Evolutionary conservation across 2,113 vertebrate genomes (phyloP).

Genomic region (Orycteropus afer): DNA sequence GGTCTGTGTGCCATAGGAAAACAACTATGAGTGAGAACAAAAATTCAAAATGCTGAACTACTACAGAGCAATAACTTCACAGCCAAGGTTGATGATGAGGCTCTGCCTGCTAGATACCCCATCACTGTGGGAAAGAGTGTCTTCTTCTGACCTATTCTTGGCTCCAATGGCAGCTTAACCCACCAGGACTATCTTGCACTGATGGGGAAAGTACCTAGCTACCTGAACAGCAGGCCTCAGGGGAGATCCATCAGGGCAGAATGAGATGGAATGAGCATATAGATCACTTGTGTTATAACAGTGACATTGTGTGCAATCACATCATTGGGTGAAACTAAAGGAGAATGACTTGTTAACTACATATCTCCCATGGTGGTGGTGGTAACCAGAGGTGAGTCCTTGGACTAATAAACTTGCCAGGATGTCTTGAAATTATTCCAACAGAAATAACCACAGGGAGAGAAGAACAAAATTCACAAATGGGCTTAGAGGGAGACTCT

Average conservation of each 20-base stretch:
- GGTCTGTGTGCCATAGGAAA: background rate
- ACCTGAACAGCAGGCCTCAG: no score
- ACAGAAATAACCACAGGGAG: background rate
- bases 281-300: background rate
- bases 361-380: no score
- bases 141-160: background rate
- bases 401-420: background rate
- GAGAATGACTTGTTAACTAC: accelerated
- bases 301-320: background rate
- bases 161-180: background rate
- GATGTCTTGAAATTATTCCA: background rate
- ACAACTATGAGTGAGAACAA: background rate
- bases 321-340: background rate
- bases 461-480: background rate
- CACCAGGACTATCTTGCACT: no score
- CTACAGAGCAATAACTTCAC: background rate
- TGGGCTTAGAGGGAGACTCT: background rate
- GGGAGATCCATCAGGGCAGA: background rate
- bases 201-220: background rate
- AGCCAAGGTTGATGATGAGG: background rate
- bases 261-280: background rate
- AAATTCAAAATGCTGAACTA: background rate
- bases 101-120: background rate
- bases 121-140: background rate
- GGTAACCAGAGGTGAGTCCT: background rate